Evolutionary conservation across 1,140 invertebrate species (phyloP).

Genomic region (Nephotettix cincticeps): DNA sequence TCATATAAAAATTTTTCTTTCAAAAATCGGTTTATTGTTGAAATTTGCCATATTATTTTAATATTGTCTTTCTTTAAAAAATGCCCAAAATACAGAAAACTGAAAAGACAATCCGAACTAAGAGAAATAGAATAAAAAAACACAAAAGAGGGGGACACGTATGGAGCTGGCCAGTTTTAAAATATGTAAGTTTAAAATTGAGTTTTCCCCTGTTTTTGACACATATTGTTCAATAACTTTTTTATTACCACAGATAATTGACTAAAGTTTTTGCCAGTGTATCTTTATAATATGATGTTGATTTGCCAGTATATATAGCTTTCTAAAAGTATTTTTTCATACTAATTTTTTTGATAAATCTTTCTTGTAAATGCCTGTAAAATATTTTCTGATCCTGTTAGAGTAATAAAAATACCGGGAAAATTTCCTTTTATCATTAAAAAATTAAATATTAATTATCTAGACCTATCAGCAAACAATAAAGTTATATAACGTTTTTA

Average conservation of each 20-base stretch:
- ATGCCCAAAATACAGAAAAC: background rate
- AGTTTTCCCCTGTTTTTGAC: background rate
- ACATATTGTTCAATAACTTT: background rate
- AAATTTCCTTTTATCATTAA: background rate
- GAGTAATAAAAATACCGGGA: background rate
- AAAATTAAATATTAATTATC: too few species aligned
- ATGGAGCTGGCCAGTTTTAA: background rate
- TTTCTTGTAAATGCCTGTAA: background rate
- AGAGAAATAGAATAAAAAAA: background rate
- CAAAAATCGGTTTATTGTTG: too few species aligned
- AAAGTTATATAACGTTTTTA: too few species aligned
- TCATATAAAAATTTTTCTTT: too few species aligned
- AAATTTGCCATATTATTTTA: too few species aligned
- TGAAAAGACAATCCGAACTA: background rate
- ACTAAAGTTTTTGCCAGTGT: background rate
- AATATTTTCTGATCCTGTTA: background rate
- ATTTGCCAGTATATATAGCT: background rate
- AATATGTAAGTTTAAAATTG: background rate
- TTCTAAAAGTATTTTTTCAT: background rate
- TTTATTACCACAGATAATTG: background rate
- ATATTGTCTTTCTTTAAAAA: too few species aligned
- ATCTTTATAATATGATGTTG: background rate
- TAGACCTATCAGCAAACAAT: too few species aligned
- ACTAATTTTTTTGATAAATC: background rate
- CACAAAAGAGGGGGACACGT: background rate